These are phyloP conservation scores for Todiramphus chloris DNA, from an alignment of 2,113 vertebrate genomes.

Conservation along the genomic window DNA sequence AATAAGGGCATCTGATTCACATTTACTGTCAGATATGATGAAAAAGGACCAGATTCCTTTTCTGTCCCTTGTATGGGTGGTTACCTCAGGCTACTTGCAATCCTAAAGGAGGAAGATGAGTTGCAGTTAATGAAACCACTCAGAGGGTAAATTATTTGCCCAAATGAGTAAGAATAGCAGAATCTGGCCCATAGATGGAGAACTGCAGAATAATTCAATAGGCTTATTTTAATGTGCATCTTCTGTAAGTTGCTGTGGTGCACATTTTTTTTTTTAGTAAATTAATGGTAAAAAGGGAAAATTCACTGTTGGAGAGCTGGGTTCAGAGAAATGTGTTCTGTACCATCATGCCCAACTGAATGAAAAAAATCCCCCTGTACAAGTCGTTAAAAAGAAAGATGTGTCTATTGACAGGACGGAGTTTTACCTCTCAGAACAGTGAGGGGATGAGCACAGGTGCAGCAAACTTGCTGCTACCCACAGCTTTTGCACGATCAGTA, in stretches of 20 bases:
- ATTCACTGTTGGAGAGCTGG: background rate
- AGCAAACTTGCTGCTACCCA: background rate
- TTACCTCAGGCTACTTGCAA: background rate
- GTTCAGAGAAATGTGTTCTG: background rate
- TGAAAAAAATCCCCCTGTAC: background rate
- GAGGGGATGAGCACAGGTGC: background rate
- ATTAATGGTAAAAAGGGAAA: background rate
- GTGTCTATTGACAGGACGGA: background rate
- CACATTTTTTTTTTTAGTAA: background rate
- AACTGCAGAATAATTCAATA: background rate
- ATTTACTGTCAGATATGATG: background rate
- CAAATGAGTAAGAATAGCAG: background rate
- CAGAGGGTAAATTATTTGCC: background rate
- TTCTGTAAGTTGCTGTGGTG: background rate
- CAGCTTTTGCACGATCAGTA: background rate
- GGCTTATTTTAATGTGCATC: background rate
- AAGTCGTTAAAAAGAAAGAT: background rate
- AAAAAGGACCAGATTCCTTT: background rate
- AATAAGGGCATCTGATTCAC: background rate
- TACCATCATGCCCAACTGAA: background rate
- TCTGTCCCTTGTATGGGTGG: background rate
- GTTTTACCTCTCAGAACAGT: background rate
- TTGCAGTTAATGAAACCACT: background rate
- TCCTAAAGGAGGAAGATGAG: background rate
- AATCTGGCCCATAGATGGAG: background rate